Evolutionary conservation across 2,888 invertebrate species (phyloP).

Genomic region (Lordiphosa andalusiaca): DNA sequence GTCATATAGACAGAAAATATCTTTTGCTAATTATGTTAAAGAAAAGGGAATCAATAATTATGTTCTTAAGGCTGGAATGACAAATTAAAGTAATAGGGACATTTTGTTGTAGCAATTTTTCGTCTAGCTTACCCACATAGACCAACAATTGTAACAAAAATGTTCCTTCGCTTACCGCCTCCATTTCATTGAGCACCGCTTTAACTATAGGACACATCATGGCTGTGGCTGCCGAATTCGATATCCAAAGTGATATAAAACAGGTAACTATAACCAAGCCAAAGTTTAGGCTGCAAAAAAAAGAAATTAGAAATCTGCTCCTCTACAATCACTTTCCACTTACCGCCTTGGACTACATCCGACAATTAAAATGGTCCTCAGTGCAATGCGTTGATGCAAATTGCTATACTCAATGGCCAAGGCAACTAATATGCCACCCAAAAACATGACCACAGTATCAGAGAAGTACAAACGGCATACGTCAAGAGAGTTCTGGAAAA

Average conservation of each 20-base stretch:
- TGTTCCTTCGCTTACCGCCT: conserved; percentile 39
- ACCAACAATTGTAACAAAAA: no score
- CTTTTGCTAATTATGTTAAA: conserved; percentile 31
- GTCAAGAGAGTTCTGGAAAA: conserved; percentile 77
- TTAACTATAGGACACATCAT: conserved; percentile 90
- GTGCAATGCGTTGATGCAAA: conserved; percentile 90
- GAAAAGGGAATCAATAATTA: neutral
- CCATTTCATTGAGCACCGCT: conserved; percentile 63
- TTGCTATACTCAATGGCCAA: conserved; percentile 93
- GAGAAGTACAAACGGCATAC: conserved; percentile 88
- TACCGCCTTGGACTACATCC: conserved; percentile 87
- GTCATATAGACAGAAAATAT: conserved; percentile 48
- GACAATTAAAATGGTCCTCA: conserved; percentile 88
- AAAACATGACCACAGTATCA: conserved; percentile 90
- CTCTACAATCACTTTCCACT: neutral
- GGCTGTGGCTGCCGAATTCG: conserved; percentile 93
- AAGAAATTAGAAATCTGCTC: neutral
- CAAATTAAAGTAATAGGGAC: no score
- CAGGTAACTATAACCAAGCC: conserved; percentile 89
- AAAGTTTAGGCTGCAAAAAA: conserved; percentile 79
- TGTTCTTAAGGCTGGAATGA: no score
- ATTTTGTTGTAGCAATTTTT: no score
- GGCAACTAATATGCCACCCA: conserved; percentile 93
- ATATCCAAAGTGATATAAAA: conserved; percentile 97
- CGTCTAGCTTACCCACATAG: no score